Evolutionary conservation across 2,888 invertebrate species (phyloP), one percentile per base, ranked within the genome.

Genomic region (Lomographa bimaculata): DNA sequence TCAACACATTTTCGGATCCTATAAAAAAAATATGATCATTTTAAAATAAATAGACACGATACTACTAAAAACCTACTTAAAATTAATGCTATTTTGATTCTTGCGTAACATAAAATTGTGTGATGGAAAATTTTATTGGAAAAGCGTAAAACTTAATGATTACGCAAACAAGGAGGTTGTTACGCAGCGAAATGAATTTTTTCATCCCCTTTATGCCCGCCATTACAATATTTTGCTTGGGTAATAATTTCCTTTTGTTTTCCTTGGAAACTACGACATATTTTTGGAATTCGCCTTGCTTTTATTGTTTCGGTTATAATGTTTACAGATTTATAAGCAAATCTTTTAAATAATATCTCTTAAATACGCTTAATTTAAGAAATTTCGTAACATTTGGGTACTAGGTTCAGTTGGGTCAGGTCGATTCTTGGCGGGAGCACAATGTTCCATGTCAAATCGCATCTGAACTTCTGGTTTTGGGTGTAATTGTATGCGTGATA

Each of bases 41-140:
- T n/a, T n/a, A n/a, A n/a, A n/a, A n/a, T n/a, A n/a, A n/a, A n/a
- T n/a, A n/a, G n/a, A n/a, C n/a, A n/a, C n/a, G n/a, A n/a, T n/a
- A n/a, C n/a, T 21, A 36, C 21, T 26, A 19, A 33, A 42, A 23
- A 24, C 21, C 28, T 14, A 19, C 24, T 27, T 12, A 34, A 44
- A 35, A 37, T 41, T 35, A 45, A 41, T 44, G 18, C 24, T 18
- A 28, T 28, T 18, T 32, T 30, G 17, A 37, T 20, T 20, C 25
- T 25, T 29, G 24, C 25, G 33, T 29, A 35, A 34, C 29, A 47
- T 51, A 47, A 55, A 59, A 49, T 37, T 34, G 27, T 43, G 45
- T 51, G 50, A 56, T 60, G 47, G 52, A 38, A 47, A 52, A 59
- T 60, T 58, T 59, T 64, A 67, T 70, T 60, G 59, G 50, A 57